Evolutionary conservation across 1,140 invertebrate genomes (phyloP).

Genomic region (Leguminivora glycinivorella): DNA sequence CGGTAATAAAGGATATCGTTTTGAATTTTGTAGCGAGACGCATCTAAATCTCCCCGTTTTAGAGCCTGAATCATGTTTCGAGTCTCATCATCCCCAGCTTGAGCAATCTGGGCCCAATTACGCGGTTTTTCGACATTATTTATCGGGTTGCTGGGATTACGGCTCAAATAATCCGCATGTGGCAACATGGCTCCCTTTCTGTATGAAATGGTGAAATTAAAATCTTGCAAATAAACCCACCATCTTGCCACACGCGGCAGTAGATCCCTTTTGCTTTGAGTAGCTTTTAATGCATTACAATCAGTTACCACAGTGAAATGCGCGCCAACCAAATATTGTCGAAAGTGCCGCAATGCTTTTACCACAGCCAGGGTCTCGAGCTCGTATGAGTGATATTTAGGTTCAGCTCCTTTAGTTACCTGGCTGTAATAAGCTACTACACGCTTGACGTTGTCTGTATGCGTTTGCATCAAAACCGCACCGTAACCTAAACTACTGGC

Average conservation of each 20-base stretch:
- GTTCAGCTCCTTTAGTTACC: conserved; percentile 39
- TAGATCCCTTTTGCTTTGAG: conserved; percentile 48
- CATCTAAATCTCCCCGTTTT: not conserved
- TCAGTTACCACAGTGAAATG: conserved; percentile 60
- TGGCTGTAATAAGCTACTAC: conserved; percentile 47
- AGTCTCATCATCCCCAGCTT: conserved; percentile 11
- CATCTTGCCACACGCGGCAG: conserved; percentile 41
- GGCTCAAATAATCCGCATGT: conserved; percentile 51
- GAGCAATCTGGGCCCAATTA: conserved; percentile 26
- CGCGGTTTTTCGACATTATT: not conserved
- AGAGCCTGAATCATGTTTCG: not conserved
- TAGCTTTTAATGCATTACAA: conserved; percentile 52
- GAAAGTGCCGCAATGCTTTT: conserved; percentile 45
- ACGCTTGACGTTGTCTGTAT: conserved; percentile 37
- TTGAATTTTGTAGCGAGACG: not conserved
- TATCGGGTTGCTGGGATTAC: conserved; percentile 31
- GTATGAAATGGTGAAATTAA: conserved; percentile 53
- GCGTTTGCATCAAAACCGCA: conserved; percentile 39
- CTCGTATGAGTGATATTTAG: conserved; percentile 49
- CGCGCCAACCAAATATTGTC: conserved; percentile 51
- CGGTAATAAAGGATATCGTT: conserved; percentile 29
- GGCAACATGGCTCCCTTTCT: conserved; percentile 39
- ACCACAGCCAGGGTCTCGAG: conserved; percentile 51
- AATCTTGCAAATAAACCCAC: conserved; percentile 51
- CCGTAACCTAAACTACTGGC: conserved; percentile 45